Evolutionary conservation across 2,113 vertebrate genomes (phyloP).

Genomic region (Uropsilus gracilis): DNA sequence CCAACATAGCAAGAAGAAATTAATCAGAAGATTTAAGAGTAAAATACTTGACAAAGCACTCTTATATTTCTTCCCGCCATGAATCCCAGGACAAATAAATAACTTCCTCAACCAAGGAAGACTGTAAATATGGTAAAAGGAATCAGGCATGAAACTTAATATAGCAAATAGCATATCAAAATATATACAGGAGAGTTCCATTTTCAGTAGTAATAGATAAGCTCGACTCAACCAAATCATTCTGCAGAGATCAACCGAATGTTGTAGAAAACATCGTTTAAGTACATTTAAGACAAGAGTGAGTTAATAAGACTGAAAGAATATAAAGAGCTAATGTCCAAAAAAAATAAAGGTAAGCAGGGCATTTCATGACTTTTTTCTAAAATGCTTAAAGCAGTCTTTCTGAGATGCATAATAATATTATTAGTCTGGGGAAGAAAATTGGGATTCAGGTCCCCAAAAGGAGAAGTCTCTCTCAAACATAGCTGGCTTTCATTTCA

Average conservation of each 20-base stretch:
- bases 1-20: neutral
- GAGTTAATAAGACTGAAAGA: neutral
- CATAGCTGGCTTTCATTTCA: neutral
- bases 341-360: neutral
- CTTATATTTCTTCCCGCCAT: neutral
- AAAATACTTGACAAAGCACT: neutral
- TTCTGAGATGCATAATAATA: neutral
- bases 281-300: neutral
- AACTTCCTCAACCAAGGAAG: neutral
- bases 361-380: neutral
- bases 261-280: neutral
- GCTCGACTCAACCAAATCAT: neutral
- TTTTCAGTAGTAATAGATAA: neutral
- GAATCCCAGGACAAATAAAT: neutral
- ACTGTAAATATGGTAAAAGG: neutral
- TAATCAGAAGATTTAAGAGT: neutral
- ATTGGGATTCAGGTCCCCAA: neutral
- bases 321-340: neutral
- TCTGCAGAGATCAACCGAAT: neutral
- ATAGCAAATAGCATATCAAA: neutral
- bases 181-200: neutral
- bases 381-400: neutral
- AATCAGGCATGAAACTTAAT: neutral
- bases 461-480: neutral
- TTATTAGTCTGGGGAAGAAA: neutral